Evolutionary conservation across 2,113 vertebrate genomes (phyloP).

Genomic region (Urocolius indicus): DNA sequence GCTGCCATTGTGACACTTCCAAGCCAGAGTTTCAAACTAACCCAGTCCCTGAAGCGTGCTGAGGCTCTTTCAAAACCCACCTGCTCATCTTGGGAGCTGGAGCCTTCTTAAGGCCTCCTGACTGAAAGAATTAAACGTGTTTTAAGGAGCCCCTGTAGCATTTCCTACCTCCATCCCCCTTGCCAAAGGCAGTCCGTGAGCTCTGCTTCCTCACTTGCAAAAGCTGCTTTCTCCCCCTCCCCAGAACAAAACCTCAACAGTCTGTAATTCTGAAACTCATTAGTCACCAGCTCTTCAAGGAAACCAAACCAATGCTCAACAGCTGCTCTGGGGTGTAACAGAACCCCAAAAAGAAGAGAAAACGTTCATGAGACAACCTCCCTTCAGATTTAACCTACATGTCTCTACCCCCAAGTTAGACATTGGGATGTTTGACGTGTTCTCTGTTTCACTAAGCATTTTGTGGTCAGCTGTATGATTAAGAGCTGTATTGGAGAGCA

Average conservation of each 20-base stretch:
- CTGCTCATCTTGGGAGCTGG: not conserved
- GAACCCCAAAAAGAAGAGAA: not conserved
- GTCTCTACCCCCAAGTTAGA: not conserved
- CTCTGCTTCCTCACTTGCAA: not conserved
- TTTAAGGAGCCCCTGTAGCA: not conserved
- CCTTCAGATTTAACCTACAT: not conserved
- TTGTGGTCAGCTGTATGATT: not conserved
- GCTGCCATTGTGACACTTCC: not conserved
- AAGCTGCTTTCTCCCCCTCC: not conserved
- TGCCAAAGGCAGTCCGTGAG: not conserved
- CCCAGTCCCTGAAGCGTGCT: not conserved
- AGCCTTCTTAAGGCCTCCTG: not conserved
- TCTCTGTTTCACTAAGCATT: not conserved
- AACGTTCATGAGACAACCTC: not conserved
- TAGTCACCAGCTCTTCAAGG: slow-evolving; percentile 47
- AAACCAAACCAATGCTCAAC: slow-evolving; percentile 2
- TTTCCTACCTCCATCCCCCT: not conserved
- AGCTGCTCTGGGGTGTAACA: not conserved
- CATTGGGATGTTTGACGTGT: not conserved
- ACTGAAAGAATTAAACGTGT: not conserved
- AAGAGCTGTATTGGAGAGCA: not conserved
- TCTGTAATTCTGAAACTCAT: slow-evolving; percentile 24
- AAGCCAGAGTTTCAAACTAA: not conserved
- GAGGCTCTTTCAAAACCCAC: not conserved
- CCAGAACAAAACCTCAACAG: not conserved